These are phyloP conservation scores for Paraescarpia echinospica DNA, from an alignment of 1,140 invertebrate genomes.

Conservation along the genomic window DNA sequence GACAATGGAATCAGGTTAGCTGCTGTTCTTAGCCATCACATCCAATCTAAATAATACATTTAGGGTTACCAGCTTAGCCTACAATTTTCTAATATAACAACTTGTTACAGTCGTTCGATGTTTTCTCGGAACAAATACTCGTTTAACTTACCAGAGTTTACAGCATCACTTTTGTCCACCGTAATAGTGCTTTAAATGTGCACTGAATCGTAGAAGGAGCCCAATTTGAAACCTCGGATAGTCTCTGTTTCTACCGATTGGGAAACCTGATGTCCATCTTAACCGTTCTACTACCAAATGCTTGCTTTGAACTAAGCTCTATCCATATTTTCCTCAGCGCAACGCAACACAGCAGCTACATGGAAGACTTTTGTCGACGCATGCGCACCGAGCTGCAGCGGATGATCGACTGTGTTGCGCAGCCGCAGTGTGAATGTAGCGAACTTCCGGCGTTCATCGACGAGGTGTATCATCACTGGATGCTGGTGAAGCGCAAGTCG, in stretches of 20 bases:
- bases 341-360: background rate
- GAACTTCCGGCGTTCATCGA: background rate
- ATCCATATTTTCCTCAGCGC: background rate
- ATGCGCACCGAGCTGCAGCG: background rate
- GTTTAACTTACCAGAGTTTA: background rate
- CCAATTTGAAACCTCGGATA: too few relatives aligned
- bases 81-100: background rate
- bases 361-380: background rate
- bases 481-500: background rate
- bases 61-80: background rate
- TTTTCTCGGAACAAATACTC: background rate
- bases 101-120: background rate
- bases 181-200: too few relatives aligned
- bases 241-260: too few relatives aligned
- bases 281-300: background rate
- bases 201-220: too few relatives aligned
- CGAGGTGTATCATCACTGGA: background rate
- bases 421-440: background rate
- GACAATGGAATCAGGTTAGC: conserved; percentile 46
- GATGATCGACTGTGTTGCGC: background rate
- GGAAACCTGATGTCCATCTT: too few relatives aligned
- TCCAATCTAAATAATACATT: background rate
- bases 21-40: background rate
- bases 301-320: background rate
- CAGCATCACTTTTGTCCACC: background rate